These are phyloP conservation scores for Trochalopteron elliotii DNA, from an alignment of 2,113 vertebrate genomes.

Conservation along the genomic window DNA sequence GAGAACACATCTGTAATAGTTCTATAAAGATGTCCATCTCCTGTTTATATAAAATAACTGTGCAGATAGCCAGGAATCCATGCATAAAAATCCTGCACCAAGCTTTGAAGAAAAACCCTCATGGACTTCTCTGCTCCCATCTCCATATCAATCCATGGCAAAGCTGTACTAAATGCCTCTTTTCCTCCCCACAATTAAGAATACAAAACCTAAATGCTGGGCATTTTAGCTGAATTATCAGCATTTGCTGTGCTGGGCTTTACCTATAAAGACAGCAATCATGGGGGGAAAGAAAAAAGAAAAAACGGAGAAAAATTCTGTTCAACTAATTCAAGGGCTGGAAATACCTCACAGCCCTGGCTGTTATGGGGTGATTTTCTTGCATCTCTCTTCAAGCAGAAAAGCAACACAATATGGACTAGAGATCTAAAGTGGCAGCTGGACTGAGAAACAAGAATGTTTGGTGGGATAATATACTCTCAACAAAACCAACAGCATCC, in stretches of 20 bases:
- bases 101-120: neutral
- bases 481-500: neutral
- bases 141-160: neutral
- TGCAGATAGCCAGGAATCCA: neutral
- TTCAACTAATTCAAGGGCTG: neutral
- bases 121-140: neutral
- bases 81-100: slow-evolving; percentile 8
- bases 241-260: neutral
- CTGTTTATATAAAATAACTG: neutral
- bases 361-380: neutral
- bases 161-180: neutral
- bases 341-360: neutral
- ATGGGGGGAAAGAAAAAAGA: rapidly evolving
- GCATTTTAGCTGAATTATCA: neutral
- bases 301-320: neutral
- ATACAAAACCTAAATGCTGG: neutral
- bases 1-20: neutral
- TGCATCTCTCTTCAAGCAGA: neutral
- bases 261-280: neutral
- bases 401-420: neutral
- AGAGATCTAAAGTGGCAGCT: neutral
- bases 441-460: neutral
- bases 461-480: rapidly evolving
- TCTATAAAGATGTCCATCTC: neutral
- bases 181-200: neutral